Evolutionary conservation across 1,140 invertebrate genomes (phyloP), one percentile per base, ranked within the genome.

Genomic region (Drosophila serrata): DNA sequence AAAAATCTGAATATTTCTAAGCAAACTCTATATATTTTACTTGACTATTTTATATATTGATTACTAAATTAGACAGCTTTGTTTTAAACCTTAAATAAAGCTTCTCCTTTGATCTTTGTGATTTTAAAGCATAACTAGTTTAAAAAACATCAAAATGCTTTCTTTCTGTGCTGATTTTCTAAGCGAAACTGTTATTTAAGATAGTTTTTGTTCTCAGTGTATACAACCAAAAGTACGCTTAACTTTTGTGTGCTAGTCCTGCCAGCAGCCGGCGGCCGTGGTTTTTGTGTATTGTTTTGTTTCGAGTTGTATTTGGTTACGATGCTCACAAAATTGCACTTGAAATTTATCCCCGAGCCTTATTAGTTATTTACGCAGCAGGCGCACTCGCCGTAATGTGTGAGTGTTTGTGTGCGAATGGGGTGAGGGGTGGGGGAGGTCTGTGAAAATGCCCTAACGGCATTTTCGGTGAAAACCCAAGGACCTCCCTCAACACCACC

Each of bases 311-410:
- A 77, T 77, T 77, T 77, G 74, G 75, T 78, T 77, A 77, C 74
- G 74, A 77, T 79, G 75, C 65, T 79, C 64, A 78, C 75, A 78
- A 88, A 87, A 82, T 87, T 87, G 84, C 68, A 75, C 82, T 81
- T 61, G 63, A 82, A 87, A 87, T 74, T 72, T 82, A 87, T 88
- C 63, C 84, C 70, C 46, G 56, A 77, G 84, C 76, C 82, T 88
- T 87, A 87, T 87, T 88, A 88, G 84, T 87, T 87, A 87, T 87
- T 77, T 80, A 77, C 75, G 67, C 79, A 82, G 74, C 79, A 82
- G 79, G 79, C 80, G 58, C 62, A 40, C 73, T 43, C 70, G 17
- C 40, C 22, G 46, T 51, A 56, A 62, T 58, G 45, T 72, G 42
- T 58, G 60, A 55, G 55, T 67, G 45, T 82, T 49, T 82, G 49